Evolutionary conservation across 2,113 vertebrate species (phyloP), one percentile per base, ranked within the genome.

Genomic region (Trogon melanurus): DNA sequence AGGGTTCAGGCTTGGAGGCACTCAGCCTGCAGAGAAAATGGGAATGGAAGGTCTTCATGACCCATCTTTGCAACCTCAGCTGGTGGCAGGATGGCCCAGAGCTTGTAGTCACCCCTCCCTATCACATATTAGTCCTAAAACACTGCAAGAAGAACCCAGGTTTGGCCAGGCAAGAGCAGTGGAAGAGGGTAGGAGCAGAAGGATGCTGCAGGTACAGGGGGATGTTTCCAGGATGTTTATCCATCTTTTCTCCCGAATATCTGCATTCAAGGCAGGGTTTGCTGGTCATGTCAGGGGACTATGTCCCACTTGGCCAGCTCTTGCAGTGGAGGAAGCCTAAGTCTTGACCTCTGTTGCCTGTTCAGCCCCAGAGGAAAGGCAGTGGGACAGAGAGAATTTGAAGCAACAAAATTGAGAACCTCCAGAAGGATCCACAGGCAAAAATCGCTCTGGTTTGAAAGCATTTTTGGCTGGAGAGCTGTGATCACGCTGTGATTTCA

Each of bases 401-500:
- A 71, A 67, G 57, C 7, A 83, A 48, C 6, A 66, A 38, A 72
- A 2, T 13, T 3, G 25, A 34, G 62, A 85, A 74, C 2, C 51
- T 29, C 30, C 25, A 16, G 58, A 27, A 30, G 23, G 21, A 62
- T 36, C 69, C 57, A 66, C 4, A 41, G 25, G 47, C 20, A 79
- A 58, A 91, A 80, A 22, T 36, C 36, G 19, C 41, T 51, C 29
- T 19, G 29, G 6, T 32, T 16, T 74, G n/a, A 65, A 50, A 66
- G 41, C 16, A 8, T 30, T 85, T 89, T 71, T 89, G 56, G 36
- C 78, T 36, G 27, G 34, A 81, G 17, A 66, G 16, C 20, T 71
- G 44, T 0, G 1, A 11, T 29, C n/a, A 11, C 0, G 1, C 44
- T 41, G 41, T 30, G 82, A 41, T 64, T 71, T 45, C 0, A 0